Conservation (phyloP, 2,797 vertebrate genomes). For the Chrosomus eos region DNA sequence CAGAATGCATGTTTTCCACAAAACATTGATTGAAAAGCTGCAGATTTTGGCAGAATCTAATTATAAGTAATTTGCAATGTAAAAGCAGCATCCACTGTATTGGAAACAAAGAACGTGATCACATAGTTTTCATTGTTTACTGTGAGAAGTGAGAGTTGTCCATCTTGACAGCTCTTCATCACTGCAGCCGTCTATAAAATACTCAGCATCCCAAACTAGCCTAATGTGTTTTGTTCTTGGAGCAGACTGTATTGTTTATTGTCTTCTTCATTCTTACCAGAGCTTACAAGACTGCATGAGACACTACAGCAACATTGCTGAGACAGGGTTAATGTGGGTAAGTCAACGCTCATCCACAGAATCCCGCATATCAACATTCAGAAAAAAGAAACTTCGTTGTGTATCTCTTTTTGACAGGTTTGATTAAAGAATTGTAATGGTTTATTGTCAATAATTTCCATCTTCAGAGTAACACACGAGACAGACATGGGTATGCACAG, state of each 20-base stretch:
- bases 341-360: slow-evolving; percentile 63
- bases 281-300: slow-evolving; percentile 96
- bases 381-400: neutral
- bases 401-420: neutral
- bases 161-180: too few species aligned
- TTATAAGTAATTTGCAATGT: too few species aligned
- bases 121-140: too few species aligned
- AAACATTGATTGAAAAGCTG: too few species aligned
- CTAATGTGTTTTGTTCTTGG: neutral
- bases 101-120: too few species aligned
- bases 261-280: slow-evolving; percentile 67
- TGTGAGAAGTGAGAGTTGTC: too few species aligned
- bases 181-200: too few species aligned
- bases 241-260: neutral
- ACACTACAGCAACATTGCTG: slow-evolving; percentile 88
- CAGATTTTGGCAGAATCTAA: too few species aligned
- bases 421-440: neutral
- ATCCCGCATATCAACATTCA: neutral
- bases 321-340: slow-evolving; percentile 91
- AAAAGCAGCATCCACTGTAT: too few species aligned
- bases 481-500: slow-evolving; percentile 92
- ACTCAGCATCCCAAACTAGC: too few species aligned
- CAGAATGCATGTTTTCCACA: too few species aligned
- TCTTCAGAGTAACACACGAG: slow-evolving; percentile 87
- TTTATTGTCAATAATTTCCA: neutral